Base-by-base conservation (phyloP, 2,113 vertebrate genomes). In the zebrafish (Danio rerio) region DNA sequence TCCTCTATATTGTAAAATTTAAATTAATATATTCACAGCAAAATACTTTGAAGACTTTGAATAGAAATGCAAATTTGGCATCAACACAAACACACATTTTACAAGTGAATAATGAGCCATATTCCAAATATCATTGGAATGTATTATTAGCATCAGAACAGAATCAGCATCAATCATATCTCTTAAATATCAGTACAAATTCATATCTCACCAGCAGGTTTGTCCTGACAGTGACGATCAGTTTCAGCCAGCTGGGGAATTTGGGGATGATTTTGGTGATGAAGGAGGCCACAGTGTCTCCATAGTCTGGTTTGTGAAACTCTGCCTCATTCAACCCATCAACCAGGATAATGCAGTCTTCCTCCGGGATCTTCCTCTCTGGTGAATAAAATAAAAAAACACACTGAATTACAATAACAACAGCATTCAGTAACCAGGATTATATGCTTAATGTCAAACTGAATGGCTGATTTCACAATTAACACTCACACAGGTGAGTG, bases 251-350 rank as follows among this genome's bases (percentile, higher is more conserved):
- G 45, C 92, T 78, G 78, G 98, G 98, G 89, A 99, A 98, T 80
- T 95, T 97, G 79, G 90, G 88, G 87, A 99, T 96, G 85, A 98
- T 93, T 88, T 94, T 99, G 42, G 94, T 88, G 86, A 99, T 93
- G 91, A 99, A 99, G 20, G 97, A 97, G 86, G 97, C 95, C 78
- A 99, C 94, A 0, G 98, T 99, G 90, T 99, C 97, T 62, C 98
- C 98, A 80, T 99, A 99, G 92, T 99, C 98, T 40, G 98, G 98
- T 74, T 99, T 99, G 87, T 99, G 98, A 91, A 99, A 99, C 90
- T 99, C 98, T 0, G 98, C 98, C 90, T 99, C 98, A 43, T 99
- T 99, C 91, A 99, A 94, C 20, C 97, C 97, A 49, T 99, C 98
- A 68, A 99, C 91, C 91, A 99, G 92, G 92, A 99, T 97, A 70